Evolutionary conservation across 2,113 vertebrate genomes (phyloP).

Genomic region (Leucosticte australis): DNA sequence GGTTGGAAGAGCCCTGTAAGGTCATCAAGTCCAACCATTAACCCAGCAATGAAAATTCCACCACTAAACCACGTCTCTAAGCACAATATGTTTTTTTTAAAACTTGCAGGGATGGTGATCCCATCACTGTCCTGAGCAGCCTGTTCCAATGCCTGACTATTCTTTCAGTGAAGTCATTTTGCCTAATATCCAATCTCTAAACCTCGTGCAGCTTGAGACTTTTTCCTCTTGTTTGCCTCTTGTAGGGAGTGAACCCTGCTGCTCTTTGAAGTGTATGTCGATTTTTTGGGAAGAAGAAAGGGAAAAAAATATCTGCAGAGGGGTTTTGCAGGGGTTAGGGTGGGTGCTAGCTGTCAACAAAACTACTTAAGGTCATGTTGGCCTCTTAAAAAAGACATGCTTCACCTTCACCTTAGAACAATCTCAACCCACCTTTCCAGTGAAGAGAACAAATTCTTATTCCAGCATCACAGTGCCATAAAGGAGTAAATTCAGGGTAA

Average conservation of each 20-base stretch:
- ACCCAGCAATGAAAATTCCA: background rate
- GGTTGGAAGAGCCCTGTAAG: background rate
- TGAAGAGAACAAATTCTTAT: background rate
- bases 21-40: too few species aligned
- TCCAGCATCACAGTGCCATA: background rate
- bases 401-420: background rate
- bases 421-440: background rate
- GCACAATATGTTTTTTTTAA: rapidly evolving
- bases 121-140: background rate
- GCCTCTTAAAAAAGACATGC: background rate
- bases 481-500: background rate
- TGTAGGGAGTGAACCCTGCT: background rate
- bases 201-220: background rate
- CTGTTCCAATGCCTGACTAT: background rate
- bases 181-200: background rate
- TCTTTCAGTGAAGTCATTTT: background rate
- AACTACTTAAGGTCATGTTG: background rate
- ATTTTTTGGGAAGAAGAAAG: background rate
- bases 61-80: background rate
- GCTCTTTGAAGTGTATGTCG: background rate
- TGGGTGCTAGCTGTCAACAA: background rate
- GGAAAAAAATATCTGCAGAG: background rate
- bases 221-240: background rate
- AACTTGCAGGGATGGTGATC: background rate
- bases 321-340: background rate